Conservation (phyloP, 2,113 vertebrate species). For the Psittacula cyanocephala region DNA sequence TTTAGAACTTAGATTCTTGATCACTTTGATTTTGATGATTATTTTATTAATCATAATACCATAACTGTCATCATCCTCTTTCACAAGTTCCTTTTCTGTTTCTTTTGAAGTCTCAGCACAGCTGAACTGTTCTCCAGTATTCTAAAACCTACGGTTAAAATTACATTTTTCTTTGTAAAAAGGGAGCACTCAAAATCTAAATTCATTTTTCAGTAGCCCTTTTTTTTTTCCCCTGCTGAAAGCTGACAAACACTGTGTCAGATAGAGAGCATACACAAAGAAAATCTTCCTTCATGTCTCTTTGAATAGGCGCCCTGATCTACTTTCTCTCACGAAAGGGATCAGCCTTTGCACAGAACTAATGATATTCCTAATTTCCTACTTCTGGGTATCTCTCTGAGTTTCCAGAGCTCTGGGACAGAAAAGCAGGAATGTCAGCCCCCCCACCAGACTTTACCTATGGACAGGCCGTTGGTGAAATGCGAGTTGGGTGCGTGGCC, state of each 20-base stretch:
- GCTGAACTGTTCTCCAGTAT: neutral
- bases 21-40: neutral
- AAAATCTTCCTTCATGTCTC: neutral
- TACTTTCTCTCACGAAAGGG: neutral
- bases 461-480: slow-evolving; percentile 85
- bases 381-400: neutral
- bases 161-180: neutral
- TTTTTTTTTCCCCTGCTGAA: neutral
- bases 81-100: neutral
- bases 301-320: neutral
- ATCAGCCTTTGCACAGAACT: neutral
- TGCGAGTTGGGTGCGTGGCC: slow-evolving; percentile 67
- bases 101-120: neutral
- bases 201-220: neutral
- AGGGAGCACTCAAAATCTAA: neutral
- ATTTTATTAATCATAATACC: neutral
- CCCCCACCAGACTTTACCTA: slow-evolving; percentile 72
- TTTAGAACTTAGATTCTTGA: neutral
- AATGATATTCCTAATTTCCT: neutral
- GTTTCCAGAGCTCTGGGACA: neutral
- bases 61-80: neutral
- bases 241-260: neutral
- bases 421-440: neutral
- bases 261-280: neutral
- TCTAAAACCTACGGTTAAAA: neutral